Conservation (phyloP, 2,888 invertebrate genomes). For the Deilephila elpenor region DNA sequence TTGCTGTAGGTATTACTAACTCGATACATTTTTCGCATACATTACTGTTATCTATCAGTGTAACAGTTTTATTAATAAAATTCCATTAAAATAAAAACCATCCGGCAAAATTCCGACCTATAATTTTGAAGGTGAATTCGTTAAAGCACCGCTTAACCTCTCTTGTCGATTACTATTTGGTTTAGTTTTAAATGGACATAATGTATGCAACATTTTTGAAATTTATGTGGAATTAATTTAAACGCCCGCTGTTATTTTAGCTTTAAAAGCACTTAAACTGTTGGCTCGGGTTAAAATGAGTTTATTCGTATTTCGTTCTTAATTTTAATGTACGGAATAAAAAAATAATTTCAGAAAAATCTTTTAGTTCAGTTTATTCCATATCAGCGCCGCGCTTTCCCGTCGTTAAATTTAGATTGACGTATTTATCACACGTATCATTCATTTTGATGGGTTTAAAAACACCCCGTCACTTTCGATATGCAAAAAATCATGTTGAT, state of each 20-base stretch:
- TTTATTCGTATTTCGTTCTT: slow-evolving; percentile 1
- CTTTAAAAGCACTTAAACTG: not conserved
- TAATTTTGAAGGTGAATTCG: not conserved
- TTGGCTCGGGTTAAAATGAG: not conserved
- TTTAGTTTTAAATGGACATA: slow-evolving; percentile 1
- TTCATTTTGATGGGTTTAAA: no score
- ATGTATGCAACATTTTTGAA: slow-evolving; percentile 3
- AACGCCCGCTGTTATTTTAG: not conserved
- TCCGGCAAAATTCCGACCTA: not conserved
- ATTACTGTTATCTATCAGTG: no score
- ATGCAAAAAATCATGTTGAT: no score
- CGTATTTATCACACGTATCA: no score
- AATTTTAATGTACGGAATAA: not conserved
- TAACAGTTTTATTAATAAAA: not conserved
- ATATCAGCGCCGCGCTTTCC: no score
- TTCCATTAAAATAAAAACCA: not conserved
- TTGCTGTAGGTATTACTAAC: no score
- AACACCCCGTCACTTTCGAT: no score
- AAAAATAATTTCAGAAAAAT: not conserved
- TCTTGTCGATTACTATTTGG: slow-evolving; percentile 10
- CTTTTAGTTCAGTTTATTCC: no score
- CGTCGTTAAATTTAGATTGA: no score
- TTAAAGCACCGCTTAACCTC: not conserved
- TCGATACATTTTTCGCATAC: no score
- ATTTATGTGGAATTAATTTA: slow-evolving; percentile 2